phyloP scores from a whole-genome alignment of 1,140 invertebrate genomes.

The Drosophila tropicalis region DNA sequence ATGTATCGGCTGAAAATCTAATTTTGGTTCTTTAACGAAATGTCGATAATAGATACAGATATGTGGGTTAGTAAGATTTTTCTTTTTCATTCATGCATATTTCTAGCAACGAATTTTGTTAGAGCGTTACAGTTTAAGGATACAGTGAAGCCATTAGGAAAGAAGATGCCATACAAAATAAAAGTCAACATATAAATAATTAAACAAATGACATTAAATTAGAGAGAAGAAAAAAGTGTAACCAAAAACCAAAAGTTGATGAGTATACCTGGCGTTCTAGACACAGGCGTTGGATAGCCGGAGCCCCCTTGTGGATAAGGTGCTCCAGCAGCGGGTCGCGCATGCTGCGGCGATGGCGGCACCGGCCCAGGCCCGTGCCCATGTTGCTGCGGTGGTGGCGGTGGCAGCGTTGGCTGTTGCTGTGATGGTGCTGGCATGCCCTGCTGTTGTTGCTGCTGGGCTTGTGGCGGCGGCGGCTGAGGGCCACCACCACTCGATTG shows the following conservation, averaged over 20 bases:
- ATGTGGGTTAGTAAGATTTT: background rate
- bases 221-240: conserved; percentile 22
- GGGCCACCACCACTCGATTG: conserved; percentile 34
- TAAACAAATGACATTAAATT: conserved; percentile 9
- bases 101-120: conserved; percentile 7
- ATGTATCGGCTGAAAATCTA: too few species aligned
- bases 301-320: conserved; percentile 82
- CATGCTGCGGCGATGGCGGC: conserved; percentile 66
- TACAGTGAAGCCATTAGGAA: background rate
- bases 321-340: conserved; percentile 78
- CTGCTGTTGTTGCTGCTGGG: conserved; percentile 37
- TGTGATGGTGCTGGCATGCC: conserved; percentile 32
- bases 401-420: conserved; percentile 42
- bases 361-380: conserved; percentile 30
- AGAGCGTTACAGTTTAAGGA: background rate
- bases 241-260: conserved; percentile 56
- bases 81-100: conserved; percentile 15
- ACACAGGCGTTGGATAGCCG: conserved; percentile 82
- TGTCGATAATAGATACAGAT: background rate
- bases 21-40: background rate
- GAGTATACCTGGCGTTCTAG: conserved; percentile 83
- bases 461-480: conserved; percentile 19
- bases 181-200: too few species aligned
- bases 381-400: conserved; percentile 64
- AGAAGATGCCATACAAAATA: background rate